Evolutionary conservation across 1,140 invertebrate genomes (phyloP), one percentile per base, ranked within the genome.

Genomic region (Ceratoteleas bidentatus): DNA sequence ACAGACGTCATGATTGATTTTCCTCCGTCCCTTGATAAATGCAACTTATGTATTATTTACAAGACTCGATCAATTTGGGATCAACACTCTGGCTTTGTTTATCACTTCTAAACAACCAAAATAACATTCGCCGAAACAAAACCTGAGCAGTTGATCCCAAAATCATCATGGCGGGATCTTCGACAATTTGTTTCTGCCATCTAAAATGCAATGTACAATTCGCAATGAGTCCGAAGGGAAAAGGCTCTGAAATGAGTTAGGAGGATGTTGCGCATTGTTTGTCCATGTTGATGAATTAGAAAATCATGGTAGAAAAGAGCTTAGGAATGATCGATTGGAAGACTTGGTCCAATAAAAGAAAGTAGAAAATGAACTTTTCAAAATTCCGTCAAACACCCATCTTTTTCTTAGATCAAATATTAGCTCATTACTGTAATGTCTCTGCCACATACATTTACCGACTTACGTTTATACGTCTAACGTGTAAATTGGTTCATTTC

Each of bases 31-130:
- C 10, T 73, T 15, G 43, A 58, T 69, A 75, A 75, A 81, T 80
- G 77, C 50, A 73, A 80, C 56, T 74, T 80, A 58, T 16, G 16
- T 81, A 81, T 72, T 79, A 79, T 79, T 58, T 79, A 72, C 68
- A 79, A 54, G 11, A 33, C 13, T 50, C 14, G 64, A 40, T 72
- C 64, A 10, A 36, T 58, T 72, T 62, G 4, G 40, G 16, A 77
- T 61, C 62, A 58, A 58, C 36, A 72, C 38, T 70, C 60, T 34
- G 3, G 49, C 10, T 43, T 32, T 8, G 40, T 57, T 47, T 32
- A 13, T 8, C n/a, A 15, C 43, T 53, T 50, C 47, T 40, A 33
- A 57, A 50, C 36, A 75, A 38, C 57, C 4, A 54, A 16, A 73
- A 64, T 56, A 50, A 50, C 50, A 36, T 16, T 54, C 4, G 32